Conservation (phyloP, 2,113 vertebrate genomes). For the Rhinolophus ferrumequinum region DNA sequence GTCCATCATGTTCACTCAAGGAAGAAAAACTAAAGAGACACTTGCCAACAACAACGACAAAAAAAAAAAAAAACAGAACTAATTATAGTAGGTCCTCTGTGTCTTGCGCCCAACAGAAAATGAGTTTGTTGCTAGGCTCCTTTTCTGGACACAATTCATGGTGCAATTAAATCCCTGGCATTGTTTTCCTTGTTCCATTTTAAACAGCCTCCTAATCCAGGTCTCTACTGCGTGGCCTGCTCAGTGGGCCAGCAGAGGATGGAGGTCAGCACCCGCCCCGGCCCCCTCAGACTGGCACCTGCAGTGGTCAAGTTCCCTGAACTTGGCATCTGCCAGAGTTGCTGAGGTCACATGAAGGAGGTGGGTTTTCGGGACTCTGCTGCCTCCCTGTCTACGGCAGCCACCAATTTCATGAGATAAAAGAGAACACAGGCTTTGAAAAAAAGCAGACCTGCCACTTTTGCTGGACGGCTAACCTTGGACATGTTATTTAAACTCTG, state of each 20-base stretch:
- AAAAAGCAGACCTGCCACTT: background rate
- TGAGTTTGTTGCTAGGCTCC: slow-evolving; percentile 67
- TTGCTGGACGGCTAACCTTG: background rate
- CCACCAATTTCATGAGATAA: no score
- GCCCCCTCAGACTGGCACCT: background rate
- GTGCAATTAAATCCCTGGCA: slow-evolving; percentile 63
- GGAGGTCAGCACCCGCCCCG: background rate
- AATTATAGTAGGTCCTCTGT: slow-evolving; percentile 70
- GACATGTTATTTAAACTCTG: background rate
- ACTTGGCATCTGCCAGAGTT: background rate
- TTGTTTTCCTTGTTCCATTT: slow-evolving; percentile 23
- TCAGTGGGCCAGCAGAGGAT: background rate
- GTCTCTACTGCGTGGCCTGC: background rate
- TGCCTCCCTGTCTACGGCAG: background rate
- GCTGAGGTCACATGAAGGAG: background rate
- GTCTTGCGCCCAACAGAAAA: slow-evolving; percentile 63
- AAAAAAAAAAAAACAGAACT: slow-evolving; percentile 22
- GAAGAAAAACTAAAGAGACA: slow-evolving; percentile 64
- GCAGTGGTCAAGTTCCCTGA: background rate
- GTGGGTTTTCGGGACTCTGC: background rate
- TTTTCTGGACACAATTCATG: slow-evolving; percentile 67
- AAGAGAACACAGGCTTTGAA: background rate
- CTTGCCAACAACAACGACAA: slow-evolving; percentile 32
- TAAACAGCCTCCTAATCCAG: background rate
- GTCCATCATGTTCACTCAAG: background rate